Conservation (phyloP, 2,888 invertebrate species). For the Melinopterus prodromus region DNA sequence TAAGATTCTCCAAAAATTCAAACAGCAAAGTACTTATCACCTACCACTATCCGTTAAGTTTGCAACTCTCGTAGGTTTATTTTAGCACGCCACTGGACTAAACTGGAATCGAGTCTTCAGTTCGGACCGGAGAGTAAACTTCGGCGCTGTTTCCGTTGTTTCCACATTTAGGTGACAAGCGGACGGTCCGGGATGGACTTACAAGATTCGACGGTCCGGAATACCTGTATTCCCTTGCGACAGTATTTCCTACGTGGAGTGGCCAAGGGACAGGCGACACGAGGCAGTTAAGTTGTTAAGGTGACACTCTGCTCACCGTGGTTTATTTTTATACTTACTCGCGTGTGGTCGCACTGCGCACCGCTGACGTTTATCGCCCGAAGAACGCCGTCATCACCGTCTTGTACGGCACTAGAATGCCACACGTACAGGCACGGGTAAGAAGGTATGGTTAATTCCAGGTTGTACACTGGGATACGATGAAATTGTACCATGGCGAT, state of each 20-base stretch:
- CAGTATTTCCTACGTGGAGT: constrained; percentile 25
- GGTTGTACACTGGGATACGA: neutral
- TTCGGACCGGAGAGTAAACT: neutral
- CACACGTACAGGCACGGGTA: constrained; percentile 15
- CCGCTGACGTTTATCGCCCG: constrained; percentile 45
- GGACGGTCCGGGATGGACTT: neutral
- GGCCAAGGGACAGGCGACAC: constrained; percentile 40
- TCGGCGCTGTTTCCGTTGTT: neutral
- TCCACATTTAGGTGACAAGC: neutral
- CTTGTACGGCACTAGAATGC: constrained; percentile 32
- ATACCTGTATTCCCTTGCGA: constrained; percentile 11
- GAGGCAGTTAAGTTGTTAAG: constrained; percentile 43
- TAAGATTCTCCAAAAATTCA: no score
- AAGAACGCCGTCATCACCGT: constrained; percentile 35
- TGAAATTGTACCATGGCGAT: neutral
- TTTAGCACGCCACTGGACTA: neutral
- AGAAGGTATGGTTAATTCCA: neutral
- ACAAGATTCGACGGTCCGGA: neutral
- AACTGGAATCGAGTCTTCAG: neutral
- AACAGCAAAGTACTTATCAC: neutral
- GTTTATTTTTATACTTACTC: constrained; percentile 45
- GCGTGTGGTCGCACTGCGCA: constrained; percentile 44
- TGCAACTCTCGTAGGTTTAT: neutral
- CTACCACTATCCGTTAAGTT: no score
- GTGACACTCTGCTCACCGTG: constrained; percentile 36